Percentiles rank a stretch among this genome's conserved stretches.
Evolutionary conservation across 2,113 vertebrate genomes (phyloP).

Genomic region (Cynopterus brachyotis): DNA sequence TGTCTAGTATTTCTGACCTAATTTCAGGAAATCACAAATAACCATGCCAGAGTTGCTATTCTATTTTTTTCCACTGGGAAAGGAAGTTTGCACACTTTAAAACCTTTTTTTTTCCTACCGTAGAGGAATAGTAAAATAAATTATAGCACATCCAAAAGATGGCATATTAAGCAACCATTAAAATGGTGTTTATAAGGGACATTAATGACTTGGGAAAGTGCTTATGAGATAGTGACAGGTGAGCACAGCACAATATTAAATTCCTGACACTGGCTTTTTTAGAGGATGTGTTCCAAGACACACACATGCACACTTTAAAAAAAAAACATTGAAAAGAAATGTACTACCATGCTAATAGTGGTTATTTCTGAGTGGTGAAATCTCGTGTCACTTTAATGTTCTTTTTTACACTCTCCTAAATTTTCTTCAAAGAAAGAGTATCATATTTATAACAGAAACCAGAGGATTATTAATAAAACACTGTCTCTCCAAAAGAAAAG

Average conservation of each 20-base stretch:
- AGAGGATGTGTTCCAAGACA: background rate
- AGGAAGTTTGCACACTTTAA: constrained; percentile 72
- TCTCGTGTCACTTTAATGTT: background rate
- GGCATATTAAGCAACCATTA: background rate
- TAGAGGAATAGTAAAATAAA: background rate
- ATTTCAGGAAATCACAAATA: constrained; percentile 81
- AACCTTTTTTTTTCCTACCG: constrained; percentile 13
- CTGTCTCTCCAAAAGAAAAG: background rate
- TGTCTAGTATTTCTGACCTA: constrained; percentile 23
- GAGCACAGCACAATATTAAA: background rate
- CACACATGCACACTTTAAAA: no score
- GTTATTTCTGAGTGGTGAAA: background rate
- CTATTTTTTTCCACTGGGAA: constrained; percentile 18
- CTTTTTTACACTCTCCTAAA: background rate
- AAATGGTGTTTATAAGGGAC: background rate
- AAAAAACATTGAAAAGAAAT: background rate
- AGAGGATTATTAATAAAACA: background rate
- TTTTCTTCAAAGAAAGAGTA: background rate
- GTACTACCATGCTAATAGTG: background rate
- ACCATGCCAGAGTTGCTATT: constrained; percentile 66
- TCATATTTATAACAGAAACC: background rate
- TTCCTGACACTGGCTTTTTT: background rate
- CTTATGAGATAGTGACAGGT: background rate
- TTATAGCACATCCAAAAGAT: background rate
- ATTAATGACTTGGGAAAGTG: no score